These are phyloP conservation scores for Melanotaenia pygmaea DNA, from an alignment of 2,797 vertebrate species.

Conservation along the genomic window DNA sequence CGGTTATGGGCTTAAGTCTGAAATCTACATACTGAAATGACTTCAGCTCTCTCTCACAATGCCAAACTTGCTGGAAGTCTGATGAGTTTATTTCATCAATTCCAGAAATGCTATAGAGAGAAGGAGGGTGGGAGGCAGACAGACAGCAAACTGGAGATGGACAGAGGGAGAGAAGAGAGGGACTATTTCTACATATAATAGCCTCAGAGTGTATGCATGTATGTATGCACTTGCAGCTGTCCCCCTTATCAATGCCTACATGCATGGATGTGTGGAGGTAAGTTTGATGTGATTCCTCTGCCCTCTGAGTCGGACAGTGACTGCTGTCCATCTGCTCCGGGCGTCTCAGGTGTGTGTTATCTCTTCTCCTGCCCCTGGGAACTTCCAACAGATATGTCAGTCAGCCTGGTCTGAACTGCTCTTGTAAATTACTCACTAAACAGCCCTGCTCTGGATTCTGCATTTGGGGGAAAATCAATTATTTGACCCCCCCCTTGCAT, in stretches of 20 bases:
- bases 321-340: constrained; percentile 74
- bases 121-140: constrained; percentile 36
- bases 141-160: constrained; percentile 43
- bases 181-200: constrained; percentile 68
- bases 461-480: constrained; percentile 85
- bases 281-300: constrained; percentile 75
- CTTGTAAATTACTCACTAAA: constrained; percentile 85
- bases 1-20: constrained; percentile 80
- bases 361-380: constrained; percentile 78
- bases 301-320: constrained; percentile 69
- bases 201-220: constrained; percentile 36
- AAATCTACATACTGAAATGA: constrained; percentile 83
- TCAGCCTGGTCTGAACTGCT: constrained; percentile 75
- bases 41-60: constrained; percentile 77
- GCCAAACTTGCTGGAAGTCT: constrained; percentile 80
- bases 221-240: constrained; percentile 14
- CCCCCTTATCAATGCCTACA: constrained; percentile 42
- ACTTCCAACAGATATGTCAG: constrained; percentile 78
- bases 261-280: constrained; percentile 55
- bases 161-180: constrained; percentile 56
- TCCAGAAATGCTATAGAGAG: constrained; percentile 68
- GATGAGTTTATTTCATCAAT: constrained; percentile 82
- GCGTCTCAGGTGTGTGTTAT: constrained; percentile 84
- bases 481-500: constrained; percentile 83
- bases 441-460: constrained; percentile 81